Conservation (phyloP, 23 tunicate genomes). For the Diplosoma virens region DNA sequence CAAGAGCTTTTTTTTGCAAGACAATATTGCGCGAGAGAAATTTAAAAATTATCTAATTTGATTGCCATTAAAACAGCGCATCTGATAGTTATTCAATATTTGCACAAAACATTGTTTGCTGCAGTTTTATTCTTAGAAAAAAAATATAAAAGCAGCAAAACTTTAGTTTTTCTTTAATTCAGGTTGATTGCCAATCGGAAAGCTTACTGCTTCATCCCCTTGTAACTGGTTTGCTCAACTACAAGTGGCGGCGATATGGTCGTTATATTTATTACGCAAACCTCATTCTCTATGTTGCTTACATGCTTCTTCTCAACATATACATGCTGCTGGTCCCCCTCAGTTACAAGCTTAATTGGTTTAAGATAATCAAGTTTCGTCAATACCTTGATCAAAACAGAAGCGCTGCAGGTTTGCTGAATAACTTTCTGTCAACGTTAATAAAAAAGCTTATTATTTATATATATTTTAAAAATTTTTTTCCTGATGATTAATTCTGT, state of each 20-base stretch:
- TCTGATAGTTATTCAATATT: too few species aligned
- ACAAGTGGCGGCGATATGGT: slow-evolving; percentile 84
- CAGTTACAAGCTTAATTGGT: slow-evolving; percentile 69
- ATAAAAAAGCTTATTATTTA: too few species aligned
- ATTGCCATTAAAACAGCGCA: too few species aligned
- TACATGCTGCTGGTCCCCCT: slow-evolving; percentile 83
- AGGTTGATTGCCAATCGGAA: slow-evolving; percentile 88
- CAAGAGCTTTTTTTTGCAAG: too few species aligned
- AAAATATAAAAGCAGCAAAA: too few species aligned
- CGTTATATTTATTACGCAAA: slow-evolving; percentile 80
- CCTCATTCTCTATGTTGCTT: slow-evolving; percentile 47
- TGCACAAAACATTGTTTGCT: too few species aligned
- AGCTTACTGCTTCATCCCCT: slow-evolving; percentile 76
- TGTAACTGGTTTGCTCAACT: slow-evolving; percentile 77
- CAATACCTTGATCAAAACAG: not conserved
- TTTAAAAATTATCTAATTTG: too few species aligned
- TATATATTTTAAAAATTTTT: too few species aligned
- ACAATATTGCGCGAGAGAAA: too few species aligned
- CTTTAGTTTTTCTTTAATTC: not conserved
- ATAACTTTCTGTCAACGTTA: too few species aligned
- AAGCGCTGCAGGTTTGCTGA: slow-evolving; percentile 14
- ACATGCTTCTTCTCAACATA: slow-evolving; percentile 60
- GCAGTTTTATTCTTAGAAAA: too few species aligned
- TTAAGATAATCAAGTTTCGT: slow-evolving; percentile 13
- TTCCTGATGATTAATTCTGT: too few species aligned